Base-by-base conservation (phyloP, 2,797 vertebrate species). In the Chromobotia macracanthus region DNA sequence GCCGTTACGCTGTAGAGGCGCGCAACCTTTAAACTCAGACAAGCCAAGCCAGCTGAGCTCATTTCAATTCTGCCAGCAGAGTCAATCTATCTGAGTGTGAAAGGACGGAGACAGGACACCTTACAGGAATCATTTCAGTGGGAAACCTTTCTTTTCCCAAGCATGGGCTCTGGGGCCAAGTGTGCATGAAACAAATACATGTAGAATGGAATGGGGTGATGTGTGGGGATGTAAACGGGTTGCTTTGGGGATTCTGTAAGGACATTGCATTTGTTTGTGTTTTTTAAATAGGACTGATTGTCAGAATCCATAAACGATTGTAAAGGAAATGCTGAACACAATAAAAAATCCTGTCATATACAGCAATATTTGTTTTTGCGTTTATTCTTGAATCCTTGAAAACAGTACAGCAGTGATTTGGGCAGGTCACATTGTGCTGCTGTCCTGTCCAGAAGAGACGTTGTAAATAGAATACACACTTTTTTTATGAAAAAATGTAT, bases 11-110 rank as follows among this genome's bases (percentile, higher is more conserved):
- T 16, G 38, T 63, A 81, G 63, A 56, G 12, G 77, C 19, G 69
- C 72, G 19, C 48, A 53, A 74, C 66, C 75, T 50, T 77, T 69
- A 66, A 69, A 66, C 66, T 60, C 60, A 48, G n/a, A 31, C 41
- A 51, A 68, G 28, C 67, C 60, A 56, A 35, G 64, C 75, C 58
- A 68, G 75, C 5, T 41, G 79, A 64, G 8, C 90, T 93, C 89
- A 92, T 94, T 89, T 86, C 86, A 91, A 93, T 94, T 94, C 93
- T 80, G 87, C 67, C 50, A 66, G 88, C 83, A 41, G 81, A 91
- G 85, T 86, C 90, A 84, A 88, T 91, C 90, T 90, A 71, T 89
- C 87, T 83, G 1, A 85, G 84, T 89, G 86, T 89, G 89, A 90
- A 90, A 85, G 87, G 84, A 87, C 87, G 80, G 84, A 89, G 87